Evolutionary conservation across 2,888 invertebrate genomes (phyloP).

Genomic region (Carterocephalus palaemon): DNA sequence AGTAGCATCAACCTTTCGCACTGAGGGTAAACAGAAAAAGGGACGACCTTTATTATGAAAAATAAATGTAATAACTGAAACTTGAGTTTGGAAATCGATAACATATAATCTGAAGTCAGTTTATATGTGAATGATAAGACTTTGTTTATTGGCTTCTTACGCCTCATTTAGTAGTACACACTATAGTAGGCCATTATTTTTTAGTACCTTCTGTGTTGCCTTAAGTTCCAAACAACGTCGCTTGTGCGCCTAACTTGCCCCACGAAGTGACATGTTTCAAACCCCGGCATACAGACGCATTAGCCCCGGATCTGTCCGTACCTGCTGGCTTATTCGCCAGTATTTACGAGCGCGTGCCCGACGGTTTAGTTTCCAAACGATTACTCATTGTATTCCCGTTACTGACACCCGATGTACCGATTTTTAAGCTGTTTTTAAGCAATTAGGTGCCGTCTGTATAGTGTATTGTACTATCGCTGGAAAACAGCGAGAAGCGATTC

Average conservation of each 20-base stretch:
- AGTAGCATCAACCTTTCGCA: too few species aligned
- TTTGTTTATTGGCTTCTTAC: too few species aligned
- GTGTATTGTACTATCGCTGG: not conserved
- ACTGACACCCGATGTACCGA: conserved; percentile 23
- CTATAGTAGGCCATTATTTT: too few species aligned
- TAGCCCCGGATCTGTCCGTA: conserved; percentile 10
- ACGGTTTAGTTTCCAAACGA: conserved; percentile 35
- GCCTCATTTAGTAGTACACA: too few species aligned
- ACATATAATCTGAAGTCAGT: too few species aligned
- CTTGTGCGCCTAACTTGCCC: not conserved
- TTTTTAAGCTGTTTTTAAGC: conserved; percentile 26
- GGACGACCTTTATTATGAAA: too few species aligned
- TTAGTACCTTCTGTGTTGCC: too few species aligned
- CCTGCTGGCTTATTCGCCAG: conserved; percentile 10
- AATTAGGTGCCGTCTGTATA: conserved; percentile 2
- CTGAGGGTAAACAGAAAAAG: too few species aligned
- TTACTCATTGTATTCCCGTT: conserved; percentile 36
- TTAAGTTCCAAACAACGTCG: too few species aligned
- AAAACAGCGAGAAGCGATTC: not conserved
- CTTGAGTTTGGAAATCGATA: too few species aligned
- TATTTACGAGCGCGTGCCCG: conserved; percentile 14
- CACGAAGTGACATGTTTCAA: not conserved
- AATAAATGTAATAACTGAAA: too few species aligned
- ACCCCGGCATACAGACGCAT: conserved; percentile 7
- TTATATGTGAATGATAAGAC: too few species aligned